Evolutionary conservation across 2,797 vertebrate species (phyloP).

Genomic region (Sebastes trivittatus): DNA sequence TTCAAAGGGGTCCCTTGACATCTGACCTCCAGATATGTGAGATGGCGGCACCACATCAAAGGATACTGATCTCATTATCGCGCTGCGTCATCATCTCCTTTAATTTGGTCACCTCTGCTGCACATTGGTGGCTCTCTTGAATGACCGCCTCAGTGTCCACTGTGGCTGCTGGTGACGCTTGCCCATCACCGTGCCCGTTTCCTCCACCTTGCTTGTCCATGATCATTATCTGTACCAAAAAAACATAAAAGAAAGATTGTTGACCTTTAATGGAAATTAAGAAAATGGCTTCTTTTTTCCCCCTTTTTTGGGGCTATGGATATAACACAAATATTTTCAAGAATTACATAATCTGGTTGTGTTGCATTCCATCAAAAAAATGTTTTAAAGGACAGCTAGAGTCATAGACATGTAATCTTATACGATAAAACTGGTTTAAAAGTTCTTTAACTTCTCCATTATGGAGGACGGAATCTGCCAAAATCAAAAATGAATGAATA

Average conservation of each 20-base stretch:
- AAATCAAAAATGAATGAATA: no score
- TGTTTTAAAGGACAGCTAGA: neutral
- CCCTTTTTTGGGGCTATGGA: neutral
- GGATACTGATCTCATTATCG: conserved; percentile 95
- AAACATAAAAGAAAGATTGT: neutral
- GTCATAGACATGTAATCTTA: neutral
- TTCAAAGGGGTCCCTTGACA: no score
- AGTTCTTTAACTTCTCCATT: neutral
- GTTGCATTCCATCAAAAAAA: neutral
- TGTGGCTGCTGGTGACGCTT: conserved; percentile 6
- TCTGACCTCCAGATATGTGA: no score
- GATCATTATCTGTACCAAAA: conserved; percentile 58
- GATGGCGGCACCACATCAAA: conserved; percentile 61
- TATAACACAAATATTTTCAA: neutral
- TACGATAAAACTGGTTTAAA: neutral
- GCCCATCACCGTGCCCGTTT: neutral
- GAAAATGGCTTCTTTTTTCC: neutral
- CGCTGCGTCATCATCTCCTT: conserved; percentile 87
- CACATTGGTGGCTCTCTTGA: neutral
- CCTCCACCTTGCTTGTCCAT: conserved; percentile 31
- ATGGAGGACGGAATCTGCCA: no score
- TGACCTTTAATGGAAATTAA: neutral
- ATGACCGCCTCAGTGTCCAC: neutral
- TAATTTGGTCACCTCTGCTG: conserved; percentile 75
- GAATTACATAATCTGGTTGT: neutral